phyloP scores from a whole-genome alignment of 1,140 invertebrate species.

The Maniola jurtina region DNA sequence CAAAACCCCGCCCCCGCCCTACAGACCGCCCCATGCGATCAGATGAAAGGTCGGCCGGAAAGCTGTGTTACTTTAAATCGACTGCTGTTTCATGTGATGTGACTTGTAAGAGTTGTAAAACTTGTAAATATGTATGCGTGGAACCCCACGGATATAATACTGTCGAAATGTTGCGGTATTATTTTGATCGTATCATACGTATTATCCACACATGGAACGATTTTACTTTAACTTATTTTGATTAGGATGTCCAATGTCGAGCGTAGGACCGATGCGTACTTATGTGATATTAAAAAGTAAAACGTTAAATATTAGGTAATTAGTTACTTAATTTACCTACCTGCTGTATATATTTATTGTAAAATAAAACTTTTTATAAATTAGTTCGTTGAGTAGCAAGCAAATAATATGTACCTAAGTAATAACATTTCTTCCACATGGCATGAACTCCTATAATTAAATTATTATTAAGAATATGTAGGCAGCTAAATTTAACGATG shows the following conservation, averaged over 20 bases:
- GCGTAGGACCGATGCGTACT: constrained; percentile 65
- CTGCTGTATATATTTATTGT: constrained; percentile 63
- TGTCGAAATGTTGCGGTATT: constrained; percentile 56
- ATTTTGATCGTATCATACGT: constrained; percentile 56
- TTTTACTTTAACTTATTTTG: constrained; percentile 42
- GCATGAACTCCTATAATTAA: constrained; percentile 11
- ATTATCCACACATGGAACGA: constrained; percentile 63
- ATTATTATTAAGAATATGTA: not conserved
- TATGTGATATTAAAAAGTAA: constrained; percentile 75
- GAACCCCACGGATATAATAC: constrained; percentile 30
- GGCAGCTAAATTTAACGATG: not conserved
- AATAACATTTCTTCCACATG: constrained; percentile 45
- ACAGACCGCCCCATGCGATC: constrained; percentile 69
- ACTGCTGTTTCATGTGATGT: constrained; percentile 74
- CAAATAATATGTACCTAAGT: constrained; percentile 34
- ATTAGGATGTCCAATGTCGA: constrained; percentile 52
- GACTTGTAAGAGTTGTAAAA: constrained; percentile 39
- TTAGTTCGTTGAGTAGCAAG: constrained; percentile 22
- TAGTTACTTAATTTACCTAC: constrained; percentile 65
- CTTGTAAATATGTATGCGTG: constrained; percentile 41
- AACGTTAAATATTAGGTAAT: constrained; percentile 28
- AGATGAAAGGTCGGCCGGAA: constrained; percentile 64
- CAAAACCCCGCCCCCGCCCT: constrained; percentile 75
- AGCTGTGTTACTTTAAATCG: constrained; percentile 64
- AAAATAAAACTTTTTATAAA: constrained; percentile 13